Evolutionary conservation across 2,113 vertebrate genomes (phyloP), one percentile per base, ranked within the genome.

Genomic region (Xiphorhynchus elegans): DNA sequence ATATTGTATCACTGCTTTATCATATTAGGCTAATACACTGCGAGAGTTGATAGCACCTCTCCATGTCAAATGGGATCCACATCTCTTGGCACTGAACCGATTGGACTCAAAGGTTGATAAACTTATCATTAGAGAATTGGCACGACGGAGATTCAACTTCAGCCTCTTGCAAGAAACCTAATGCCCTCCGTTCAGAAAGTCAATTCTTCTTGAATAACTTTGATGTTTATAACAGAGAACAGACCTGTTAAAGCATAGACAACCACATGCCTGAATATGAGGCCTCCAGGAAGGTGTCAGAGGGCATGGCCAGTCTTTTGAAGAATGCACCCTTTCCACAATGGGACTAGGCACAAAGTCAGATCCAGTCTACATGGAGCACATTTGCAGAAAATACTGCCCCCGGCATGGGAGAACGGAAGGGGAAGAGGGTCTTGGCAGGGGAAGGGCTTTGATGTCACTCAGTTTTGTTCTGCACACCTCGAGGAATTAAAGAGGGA

Each of bases 1-100:
- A 77, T 98, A 97, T 98, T 98, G 98, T 98, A 98, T 98, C 98
- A 98, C 98, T 98, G 98, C 98, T 98, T 98, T 98, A 98, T 98
- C 96, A 53, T 98, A 98, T 98, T 98, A 98, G 98, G 98, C 98
- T 98, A 98, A 98, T 98, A 98, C 97, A 98, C 98, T 98, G 96
- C 98, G 97, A 98, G 98, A 98, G 98, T 98, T 98, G 98, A 96
- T 98, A 98, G 98, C 97, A 98, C 97, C 97, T 98, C 98, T 98
- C 98, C 98, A 98, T 98, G 98, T 97, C 98, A 97, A 98, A 98
- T 98, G 98, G 98, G 98, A 98, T 98, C 97, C 97, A 97, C 98
- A 98, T 98, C 98, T 98, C 97, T 98, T 98, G 98, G 97, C 98
- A 98, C 97, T 98, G 98, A 98, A 98, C 96, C 97, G 98, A 98